Base-by-base conservation (phyloP, 1,140 invertebrate species). In the Bradynema listronoti region DNA sequence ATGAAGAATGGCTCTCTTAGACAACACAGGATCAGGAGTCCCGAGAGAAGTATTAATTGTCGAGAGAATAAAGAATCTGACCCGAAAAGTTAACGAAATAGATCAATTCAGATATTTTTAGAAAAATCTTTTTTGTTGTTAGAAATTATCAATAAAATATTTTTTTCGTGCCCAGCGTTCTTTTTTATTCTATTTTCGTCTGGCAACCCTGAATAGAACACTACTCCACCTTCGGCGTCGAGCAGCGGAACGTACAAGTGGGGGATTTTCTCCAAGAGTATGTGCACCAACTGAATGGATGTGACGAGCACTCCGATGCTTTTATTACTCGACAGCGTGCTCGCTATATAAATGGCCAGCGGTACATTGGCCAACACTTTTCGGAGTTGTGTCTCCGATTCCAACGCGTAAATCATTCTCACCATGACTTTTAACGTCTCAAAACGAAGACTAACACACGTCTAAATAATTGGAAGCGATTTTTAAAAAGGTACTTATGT, bases 211-310 rank as follows among this genome's bases (percentile, higher is more conserved):
- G n/a, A n/a, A n/a, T n/a, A n/a, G n/a, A n/a, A 1, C 7, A 19
- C 14, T 4, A 4, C 19, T 16, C 24, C 42, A 61, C 72, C 72
- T 63, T 75, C 74, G 9, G 69, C 53, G 42, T 75, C 63, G 52
- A 75, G 75, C 19, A 75, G 27, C 4, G 72, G 72, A 27, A 66
- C 53, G 53, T 78, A 75, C 0, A 75, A 27, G 39, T 66, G 54
- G 7, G 72, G 73, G 34, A 78, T 33, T 41, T 75, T 75, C 33
- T 75, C 75, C 6, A 78, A 55, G 11, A 75, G 47, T 3, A 68
- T 43, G 41, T 68, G 63, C 3, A 71, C 66, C 33, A 75, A 33
- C 46, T 75, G 74, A 34, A 75, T 39, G 22, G 72, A 68, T 14
- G 71, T 66, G n/a, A 62, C 64, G 2, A 75, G 41, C 19, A 76